These are phyloP conservation scores for Thymallus thymallus DNA, from an alignment of 2,113 vertebrate species.

Conservation along the genomic window DNA sequence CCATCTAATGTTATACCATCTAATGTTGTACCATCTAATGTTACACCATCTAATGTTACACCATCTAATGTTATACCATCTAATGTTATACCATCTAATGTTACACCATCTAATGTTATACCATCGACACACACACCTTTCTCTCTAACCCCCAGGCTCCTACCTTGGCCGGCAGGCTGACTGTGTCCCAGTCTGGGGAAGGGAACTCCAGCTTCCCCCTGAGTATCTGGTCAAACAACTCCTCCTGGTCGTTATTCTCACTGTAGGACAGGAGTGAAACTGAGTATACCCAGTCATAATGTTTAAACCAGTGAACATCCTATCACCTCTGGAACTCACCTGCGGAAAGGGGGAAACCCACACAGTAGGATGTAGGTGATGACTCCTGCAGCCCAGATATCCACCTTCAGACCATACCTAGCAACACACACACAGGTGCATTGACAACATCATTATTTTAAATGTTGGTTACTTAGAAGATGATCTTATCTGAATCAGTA, in stretches of 20 bases:
- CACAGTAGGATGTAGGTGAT: slow-evolving; percentile 97
- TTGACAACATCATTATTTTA: not conserved
- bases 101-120: not conserved
- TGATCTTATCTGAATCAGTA: too few relatives aligned
- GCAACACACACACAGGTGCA: slow-evolving; percentile 22
- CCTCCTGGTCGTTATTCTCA: slow-evolving; percentile 96
- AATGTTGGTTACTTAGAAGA: too few relatives aligned
- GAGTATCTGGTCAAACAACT: slow-evolving; percentile 97
- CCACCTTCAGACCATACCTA: slow-evolving; percentile 96
- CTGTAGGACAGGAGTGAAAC: slow-evolving; percentile 57
- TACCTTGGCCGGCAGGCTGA: slow-evolving; percentile 93
- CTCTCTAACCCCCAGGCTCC: not conserved
- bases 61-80: too few relatives aligned
- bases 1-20: too few relatives aligned
- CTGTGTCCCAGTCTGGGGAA: slow-evolving; percentile 95
- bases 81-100: too few relatives aligned
- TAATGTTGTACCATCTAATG: too few relatives aligned
- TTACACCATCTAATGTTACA: too few relatives aligned
- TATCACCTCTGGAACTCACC: slow-evolving; percentile 58
- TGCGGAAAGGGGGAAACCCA: slow-evolving; percentile 96
- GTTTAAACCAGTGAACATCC: too few relatives aligned
- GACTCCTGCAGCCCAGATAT: slow-evolving; percentile 96
- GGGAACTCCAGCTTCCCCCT: slow-evolving; percentile 94
- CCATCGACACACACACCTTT: not conserved
- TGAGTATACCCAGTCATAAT: too few relatives aligned